phyloP scores from a whole-genome alignment of 2,113 vertebrate species.

The Typhlomys cinereus region DNA sequence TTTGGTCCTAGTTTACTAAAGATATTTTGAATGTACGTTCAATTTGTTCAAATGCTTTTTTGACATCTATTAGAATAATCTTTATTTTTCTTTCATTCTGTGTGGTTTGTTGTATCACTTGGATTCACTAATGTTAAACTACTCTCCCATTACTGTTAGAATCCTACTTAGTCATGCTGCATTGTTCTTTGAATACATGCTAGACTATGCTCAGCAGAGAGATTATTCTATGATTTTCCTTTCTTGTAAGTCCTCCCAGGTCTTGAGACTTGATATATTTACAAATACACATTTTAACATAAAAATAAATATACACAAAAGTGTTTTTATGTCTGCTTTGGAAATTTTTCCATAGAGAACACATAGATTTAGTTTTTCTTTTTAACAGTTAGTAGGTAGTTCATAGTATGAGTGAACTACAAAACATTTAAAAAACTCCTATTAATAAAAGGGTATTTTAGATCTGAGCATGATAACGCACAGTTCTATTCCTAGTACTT shows the following conservation, averaged over 20 bases:
- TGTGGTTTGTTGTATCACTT: not conserved
- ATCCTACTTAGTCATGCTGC: not conserved
- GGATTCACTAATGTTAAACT: conserved; percentile 43
- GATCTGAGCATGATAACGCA: not conserved
- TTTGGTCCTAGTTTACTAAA: conserved; percentile 47
- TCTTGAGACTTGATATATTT: conserved; percentile 21
- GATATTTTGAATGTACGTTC: not conserved
- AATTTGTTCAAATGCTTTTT: conserved; percentile 49
- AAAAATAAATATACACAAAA: conserved; percentile 56
- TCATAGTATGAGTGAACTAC: not conserved
- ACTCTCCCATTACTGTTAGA: conserved; percentile 40
- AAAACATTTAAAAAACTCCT: conserved; percentile 26
- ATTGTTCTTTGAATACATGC: conserved; percentile 21
- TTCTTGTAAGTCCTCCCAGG: conserved; percentile 13
- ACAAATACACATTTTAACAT: conserved; percentile 46
- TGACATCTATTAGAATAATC: not conserved
- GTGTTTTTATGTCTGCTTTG: no score
- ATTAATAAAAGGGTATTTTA: conserved; percentile 39
- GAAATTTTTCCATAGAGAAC: not conserved
- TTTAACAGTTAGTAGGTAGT: conserved; percentile 32
- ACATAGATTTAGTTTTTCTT: conserved; percentile 25
- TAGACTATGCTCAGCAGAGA: conserved; percentile 1
- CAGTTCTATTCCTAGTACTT: not conserved
- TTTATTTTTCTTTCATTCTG: conserved; percentile 36
- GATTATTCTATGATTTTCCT: conserved; percentile 25